A percentile compares a stretch with the other conserved stretches of the same genome.
Conservation (phyloP, 2,113 vertebrate species). For the Festucalex cinctus region DNA sequence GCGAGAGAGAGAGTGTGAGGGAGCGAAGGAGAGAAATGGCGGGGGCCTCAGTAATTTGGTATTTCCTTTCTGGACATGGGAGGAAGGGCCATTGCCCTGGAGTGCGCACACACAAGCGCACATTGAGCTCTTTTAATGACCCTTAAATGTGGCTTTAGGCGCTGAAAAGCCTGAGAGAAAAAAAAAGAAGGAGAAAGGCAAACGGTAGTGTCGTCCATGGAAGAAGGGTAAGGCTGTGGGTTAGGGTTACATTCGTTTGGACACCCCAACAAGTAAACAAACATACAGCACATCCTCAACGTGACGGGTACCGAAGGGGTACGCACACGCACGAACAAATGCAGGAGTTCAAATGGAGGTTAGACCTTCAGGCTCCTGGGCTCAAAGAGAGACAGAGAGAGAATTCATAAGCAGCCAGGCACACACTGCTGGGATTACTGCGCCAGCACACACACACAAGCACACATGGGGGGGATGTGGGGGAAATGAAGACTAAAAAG, state of each 20-base stretch:
- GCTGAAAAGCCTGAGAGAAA: slow-evolving; percentile 12
- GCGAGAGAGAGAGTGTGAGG: neutral
- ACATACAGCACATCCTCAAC: neutral
- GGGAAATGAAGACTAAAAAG: slow-evolving; percentile 9
- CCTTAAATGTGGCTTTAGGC: slow-evolving; percentile 53
- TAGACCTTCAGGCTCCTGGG: slow-evolving; percentile 56
- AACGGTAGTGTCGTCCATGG: neutral
- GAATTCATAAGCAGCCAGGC: slow-evolving; percentile 57
- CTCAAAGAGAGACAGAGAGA: slow-evolving; percentile 42
- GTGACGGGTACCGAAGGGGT: neutral
- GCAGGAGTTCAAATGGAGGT: slow-evolving; percentile 59
- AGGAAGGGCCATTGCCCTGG: slow-evolving; percentile 58
- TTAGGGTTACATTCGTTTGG: neutral
- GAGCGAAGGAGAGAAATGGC: slow-evolving; percentile 23
- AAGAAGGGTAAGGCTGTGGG: neutral
- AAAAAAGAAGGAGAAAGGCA: neutral
- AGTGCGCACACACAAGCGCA: slow-evolving; percentile 29
- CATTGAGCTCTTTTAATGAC: slow-evolving; percentile 49
- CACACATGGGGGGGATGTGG: slow-evolving; percentile 3
- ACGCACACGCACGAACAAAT: slow-evolving; percentile 7
- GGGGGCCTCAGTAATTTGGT: slow-evolving; percentile 69
- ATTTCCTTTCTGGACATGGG: slow-evolving; percentile 69
- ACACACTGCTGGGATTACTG: slow-evolving; percentile 39
- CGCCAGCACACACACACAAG: neutral
- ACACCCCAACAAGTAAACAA: neutral